These are phyloP conservation scores for Corythornis vintsioides DNA, from an alignment of 2,113 vertebrate species.

Conservation along the genomic window DNA sequence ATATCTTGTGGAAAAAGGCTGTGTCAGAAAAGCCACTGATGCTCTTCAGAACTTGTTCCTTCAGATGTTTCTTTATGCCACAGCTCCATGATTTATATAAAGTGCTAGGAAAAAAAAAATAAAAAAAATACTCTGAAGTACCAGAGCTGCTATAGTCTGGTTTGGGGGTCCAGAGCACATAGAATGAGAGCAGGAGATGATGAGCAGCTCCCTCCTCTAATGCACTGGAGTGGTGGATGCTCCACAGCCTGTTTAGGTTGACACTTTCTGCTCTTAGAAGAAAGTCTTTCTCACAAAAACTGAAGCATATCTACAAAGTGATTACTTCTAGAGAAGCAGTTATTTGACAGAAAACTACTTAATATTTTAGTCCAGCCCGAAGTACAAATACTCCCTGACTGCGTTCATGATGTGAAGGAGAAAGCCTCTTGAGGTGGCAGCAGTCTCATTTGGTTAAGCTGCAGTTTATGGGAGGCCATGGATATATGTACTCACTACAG, in stretches of 20 bases:
- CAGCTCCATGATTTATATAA: not conserved
- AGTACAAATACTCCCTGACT: not conserved
- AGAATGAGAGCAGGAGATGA: not conserved
- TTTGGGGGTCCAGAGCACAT: not conserved
- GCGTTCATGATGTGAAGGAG: not conserved
- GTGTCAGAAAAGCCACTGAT: not conserved
- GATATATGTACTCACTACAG: not conserved
- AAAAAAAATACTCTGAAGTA: not conserved
- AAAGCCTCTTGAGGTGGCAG: not conserved
- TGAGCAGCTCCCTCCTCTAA: not conserved
- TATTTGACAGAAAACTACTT: not conserved
- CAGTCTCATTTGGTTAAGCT: not conserved
- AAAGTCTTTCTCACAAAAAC: not conserved
- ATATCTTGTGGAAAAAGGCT: not conserved
- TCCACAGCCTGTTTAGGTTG: not conserved
- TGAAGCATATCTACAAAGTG: not conserved
- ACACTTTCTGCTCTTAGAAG: not conserved
- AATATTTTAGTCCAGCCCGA: not conserved
- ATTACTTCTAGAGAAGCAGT: not conserved
- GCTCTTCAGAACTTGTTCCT: not conserved
- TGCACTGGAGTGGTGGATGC: not conserved
- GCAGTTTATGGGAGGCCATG: not conserved
- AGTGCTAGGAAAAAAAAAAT: not conserved
- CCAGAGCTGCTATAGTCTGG: not conserved
- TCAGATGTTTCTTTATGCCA: not conserved